Conservation (phyloP, 2,888 invertebrate species). For the Machimus atricapillus region DNA sequence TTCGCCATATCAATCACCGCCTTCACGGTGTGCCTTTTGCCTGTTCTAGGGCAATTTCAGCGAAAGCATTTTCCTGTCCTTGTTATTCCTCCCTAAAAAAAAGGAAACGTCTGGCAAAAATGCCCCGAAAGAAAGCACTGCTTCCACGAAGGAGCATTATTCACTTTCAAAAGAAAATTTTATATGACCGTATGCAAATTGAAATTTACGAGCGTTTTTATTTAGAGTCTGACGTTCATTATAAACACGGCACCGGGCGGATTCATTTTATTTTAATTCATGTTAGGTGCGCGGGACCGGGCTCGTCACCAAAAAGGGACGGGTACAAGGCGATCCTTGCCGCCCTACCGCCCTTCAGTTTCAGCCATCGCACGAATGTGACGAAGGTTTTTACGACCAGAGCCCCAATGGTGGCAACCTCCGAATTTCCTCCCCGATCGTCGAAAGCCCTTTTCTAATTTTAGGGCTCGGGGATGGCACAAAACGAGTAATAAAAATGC, state of each 20-base stretch:
- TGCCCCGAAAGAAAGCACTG: slow-evolving; percentile 10
- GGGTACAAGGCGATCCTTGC: not conserved
- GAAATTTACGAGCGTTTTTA: slow-evolving; percentile 40
- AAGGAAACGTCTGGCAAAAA: slow-evolving; percentile 13
- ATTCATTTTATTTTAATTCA: slow-evolving; percentile 42
- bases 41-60: slow-evolving; percentile 35
- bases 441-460: slow-evolving; percentile 5
- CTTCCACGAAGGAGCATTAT: slow-evolving; percentile 30
- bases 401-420: not conserved
- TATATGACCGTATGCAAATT: slow-evolving; percentile 42
- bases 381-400: not conserved
- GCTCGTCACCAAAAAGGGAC: not conserved
- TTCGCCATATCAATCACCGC: slow-evolving; percentile 34
- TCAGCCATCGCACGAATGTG: not conserved
- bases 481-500: slow-evolving; percentile 14
- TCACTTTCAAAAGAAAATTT: slow-evolving; percentile 37
- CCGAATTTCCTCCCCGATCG: slow-evolving; percentile 19
- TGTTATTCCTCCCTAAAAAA: slow-evolving; percentile 21
- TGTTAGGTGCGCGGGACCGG: slow-evolving; percentile 1
- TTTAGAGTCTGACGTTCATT: slow-evolving; percentile 35
- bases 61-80: slow-evolving; percentile 40
- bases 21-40: slow-evolving; percentile 24
- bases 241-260: slow-evolving; percentile 38
- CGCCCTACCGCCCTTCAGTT: not conserved
- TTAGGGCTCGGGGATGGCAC: not conserved